A percentile compares a stretch with the other conserved stretches of the same genome.
Conservation (phyloP, 2,888 invertebrate genomes). For the Acrobasis repandana region DNA sequence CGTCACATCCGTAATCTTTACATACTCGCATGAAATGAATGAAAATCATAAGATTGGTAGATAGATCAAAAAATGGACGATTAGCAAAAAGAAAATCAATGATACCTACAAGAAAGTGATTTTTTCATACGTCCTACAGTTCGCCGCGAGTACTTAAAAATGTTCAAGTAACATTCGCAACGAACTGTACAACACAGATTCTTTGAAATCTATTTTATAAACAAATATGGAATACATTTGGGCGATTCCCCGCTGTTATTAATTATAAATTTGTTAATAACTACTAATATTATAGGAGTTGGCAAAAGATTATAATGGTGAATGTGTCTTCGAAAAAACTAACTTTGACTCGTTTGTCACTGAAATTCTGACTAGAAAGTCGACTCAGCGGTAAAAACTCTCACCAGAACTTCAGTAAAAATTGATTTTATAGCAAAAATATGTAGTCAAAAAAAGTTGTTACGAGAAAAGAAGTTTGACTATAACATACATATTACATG, state of each 20-base stretch:
- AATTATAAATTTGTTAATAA: conserved; percentile 19
- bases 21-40: conserved; percentile 38
- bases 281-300: conserved; percentile 19
- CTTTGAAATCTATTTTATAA: conserved; percentile 9
- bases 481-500: conserved; percentile 3
- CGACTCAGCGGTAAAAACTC: background rate
- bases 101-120: conserved; percentile 47
- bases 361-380: background rate
- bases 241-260: conserved; percentile 19
- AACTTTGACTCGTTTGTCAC: background rate
- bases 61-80: conserved; percentile 55
- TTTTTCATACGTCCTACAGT: background rate
- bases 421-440: background rate
- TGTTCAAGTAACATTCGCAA: background rate
- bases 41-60: conserved; percentile 31
- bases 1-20: conserved; percentile 24
- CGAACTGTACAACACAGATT: conserved; percentile 6
- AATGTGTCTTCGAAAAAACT: background rate
- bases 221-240: conserved; percentile 21
- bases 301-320: conserved; percentile 13
- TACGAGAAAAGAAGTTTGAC: background rate
- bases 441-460: background rate
- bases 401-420: background rate
- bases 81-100: conserved; percentile 52
- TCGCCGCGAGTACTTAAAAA: background rate